Base-by-base conservation (phyloP, 2,888 invertebrate genomes). In the Eupithecia pulchellata region DNA sequence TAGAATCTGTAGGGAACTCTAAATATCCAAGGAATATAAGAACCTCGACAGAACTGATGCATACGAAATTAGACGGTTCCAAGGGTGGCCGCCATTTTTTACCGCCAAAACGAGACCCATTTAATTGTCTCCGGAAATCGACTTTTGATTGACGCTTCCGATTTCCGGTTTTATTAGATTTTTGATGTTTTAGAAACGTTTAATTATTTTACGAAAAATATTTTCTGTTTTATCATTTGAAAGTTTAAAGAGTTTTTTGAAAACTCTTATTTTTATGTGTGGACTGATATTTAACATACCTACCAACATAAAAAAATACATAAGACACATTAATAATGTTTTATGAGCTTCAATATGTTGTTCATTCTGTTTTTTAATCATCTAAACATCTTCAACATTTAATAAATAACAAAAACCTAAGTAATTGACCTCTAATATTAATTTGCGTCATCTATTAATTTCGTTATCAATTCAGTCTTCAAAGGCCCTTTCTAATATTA, bases 61-160 rank as follows among this genome's bases (percentile, higher is more conserved):
- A 87, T 89, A 87, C 88, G 77, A 86, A 89, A 90, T 89, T 79
- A 86, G 86, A 82, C 85, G 81, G 81, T 87, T 89, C 85, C 82
- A 81, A 84, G 80, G 81, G 82, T 79, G 79, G 30, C 11, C 77
- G 70, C 71, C 68, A 68, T 73, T 71, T 77, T 61, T 73, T 68
- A 66, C 73, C 76, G 74, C 71, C 62, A 68, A 78, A 81, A 80
- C 76, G 78, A 82, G 82, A 81, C 83, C 82, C 83, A 84, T 88
- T 87, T 88, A 89, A 89, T 88, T 89, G 84, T 85, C 77, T 78
- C 70, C 71, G 76, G 82, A 82, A 86, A 85, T 85, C 79, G 82
- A 79, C 81, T 82, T 84, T 84, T 85, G 85, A 88, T 86, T 80
- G 81, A 86, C 81, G 79, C 75, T 65, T 74, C 58, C 34, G 64